Percentiles rank a stretch among this genome's conserved stretches.
Conservation (phyloP, 2,888 invertebrate species). For the Entomobrya proxima region DNA sequence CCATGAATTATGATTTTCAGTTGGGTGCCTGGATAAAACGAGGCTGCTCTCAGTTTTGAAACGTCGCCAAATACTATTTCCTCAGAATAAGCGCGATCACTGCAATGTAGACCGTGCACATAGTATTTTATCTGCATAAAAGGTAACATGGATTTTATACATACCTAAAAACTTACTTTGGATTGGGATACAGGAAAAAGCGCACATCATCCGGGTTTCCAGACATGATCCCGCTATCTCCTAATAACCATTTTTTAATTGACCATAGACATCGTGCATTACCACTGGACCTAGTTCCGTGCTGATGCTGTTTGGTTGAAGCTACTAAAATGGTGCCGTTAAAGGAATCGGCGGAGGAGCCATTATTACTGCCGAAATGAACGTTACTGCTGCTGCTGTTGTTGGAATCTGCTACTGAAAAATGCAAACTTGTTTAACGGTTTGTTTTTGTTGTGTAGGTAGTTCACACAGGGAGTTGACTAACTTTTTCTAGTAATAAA, state of each 20-base stretch:
- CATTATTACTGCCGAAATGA: too few species aligned
- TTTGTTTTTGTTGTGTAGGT: neutral
- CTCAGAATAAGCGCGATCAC: neutral
- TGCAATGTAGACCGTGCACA: too few species aligned
- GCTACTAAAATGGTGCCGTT: too few species aligned
- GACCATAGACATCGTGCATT: neutral
- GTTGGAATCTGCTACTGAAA: neutral
- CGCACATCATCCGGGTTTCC: conserved; percentile 37
- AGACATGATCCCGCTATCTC: conserved; percentile 15
- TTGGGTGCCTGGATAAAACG: neutral
- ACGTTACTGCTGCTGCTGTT: too few species aligned
- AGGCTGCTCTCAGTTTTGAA: neutral
- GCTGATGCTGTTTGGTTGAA: too few species aligned
- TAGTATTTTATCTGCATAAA: too few species aligned
- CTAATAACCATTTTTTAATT: neutral
- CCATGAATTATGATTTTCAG: conserved; percentile 51
- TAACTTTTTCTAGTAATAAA: neutral
- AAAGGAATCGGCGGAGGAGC: too few species aligned
- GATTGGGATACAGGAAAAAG: conserved; percentile 42
- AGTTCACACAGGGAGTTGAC: neutral
- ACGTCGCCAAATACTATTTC: conserved; percentile 36
- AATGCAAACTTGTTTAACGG: neutral
- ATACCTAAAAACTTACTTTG: neutral
- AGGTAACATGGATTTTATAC: neutral
- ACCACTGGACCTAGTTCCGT: neutral